phyloP scores from a whole-genome alignment of 2,113 vertebrate species.

The Chaenogobius annularis region DNA sequence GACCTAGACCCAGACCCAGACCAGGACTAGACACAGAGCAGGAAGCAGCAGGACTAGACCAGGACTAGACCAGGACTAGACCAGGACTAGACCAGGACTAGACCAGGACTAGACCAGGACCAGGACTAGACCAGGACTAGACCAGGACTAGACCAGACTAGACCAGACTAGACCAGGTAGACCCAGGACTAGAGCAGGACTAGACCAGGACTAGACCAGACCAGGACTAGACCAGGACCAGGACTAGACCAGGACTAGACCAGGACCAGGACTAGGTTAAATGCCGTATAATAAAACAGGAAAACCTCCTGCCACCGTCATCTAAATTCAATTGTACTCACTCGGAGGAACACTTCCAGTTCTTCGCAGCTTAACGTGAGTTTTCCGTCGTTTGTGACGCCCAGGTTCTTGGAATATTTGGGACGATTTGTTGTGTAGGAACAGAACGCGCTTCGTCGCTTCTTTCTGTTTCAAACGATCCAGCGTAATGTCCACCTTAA shows the following conservation, averaged over 20 bases:
- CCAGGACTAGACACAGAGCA: not conserved
- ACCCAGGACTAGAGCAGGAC: no score
- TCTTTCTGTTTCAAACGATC: conserved; percentile 97
- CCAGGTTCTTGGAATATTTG: conserved; percentile 89
- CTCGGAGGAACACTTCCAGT: conserved; percentile 85
- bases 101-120: no score
- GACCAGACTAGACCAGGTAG: no score
- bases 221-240: no score
- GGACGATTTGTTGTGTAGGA: conserved; percentile 80
- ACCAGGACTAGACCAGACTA: not conserved
- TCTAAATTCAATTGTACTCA: conserved; percentile 57
- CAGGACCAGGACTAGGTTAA: no score
- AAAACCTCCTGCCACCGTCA: no score
- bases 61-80: not conserved
- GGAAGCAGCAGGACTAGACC: not conserved
- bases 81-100: not conserved
- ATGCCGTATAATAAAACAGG: no score
- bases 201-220: no score
- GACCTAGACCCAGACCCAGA: no score
- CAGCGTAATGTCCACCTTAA: conserved; percentile 89
- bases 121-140: no score
- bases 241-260: no score
- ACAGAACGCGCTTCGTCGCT: conserved; percentile 88
- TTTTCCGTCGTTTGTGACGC: conserved; percentile 73
- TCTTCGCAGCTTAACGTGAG: conserved; percentile 83